phyloP scores from a whole-genome alignment of 1,140 invertebrate species.

The Hyphantria cunea region DNA sequence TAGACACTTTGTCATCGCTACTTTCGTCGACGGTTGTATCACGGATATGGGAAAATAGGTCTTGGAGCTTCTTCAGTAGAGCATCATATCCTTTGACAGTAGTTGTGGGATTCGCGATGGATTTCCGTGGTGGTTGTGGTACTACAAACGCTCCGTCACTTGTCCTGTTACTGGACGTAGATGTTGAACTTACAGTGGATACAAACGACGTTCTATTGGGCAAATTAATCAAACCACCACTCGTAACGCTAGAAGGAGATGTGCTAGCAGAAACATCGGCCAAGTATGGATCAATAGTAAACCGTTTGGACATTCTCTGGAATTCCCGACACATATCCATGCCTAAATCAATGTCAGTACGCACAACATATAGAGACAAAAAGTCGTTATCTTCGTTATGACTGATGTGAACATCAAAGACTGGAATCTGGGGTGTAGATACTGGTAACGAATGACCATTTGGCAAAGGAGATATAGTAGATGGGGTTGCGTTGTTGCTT shows the following conservation, averaged over 20 bases:
- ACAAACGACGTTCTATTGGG: constrained; percentile 75
- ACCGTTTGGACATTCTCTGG: constrained; percentile 74
- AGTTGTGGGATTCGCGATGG: constrained; percentile 58
- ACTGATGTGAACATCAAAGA: constrained; percentile 73
- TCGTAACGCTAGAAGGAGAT: constrained; percentile 76
- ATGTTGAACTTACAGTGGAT: constrained; percentile 68
- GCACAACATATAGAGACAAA: constrained; percentile 70
- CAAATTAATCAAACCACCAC: constrained; percentile 70
- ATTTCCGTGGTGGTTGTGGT: constrained; percentile 73
- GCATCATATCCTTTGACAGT: constrained; percentile 74
- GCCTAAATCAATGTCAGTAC: constrained; percentile 74
- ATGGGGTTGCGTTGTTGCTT: constrained; percentile 72
- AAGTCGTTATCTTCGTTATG: constrained; percentile 78
- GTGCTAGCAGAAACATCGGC: constrained; percentile 68
- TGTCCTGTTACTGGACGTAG: constrained; percentile 71
- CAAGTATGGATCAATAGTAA: constrained; percentile 73
- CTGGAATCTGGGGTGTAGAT: constrained; percentile 64
- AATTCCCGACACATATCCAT: constrained; percentile 77
- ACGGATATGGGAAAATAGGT: constrained; percentile 69
- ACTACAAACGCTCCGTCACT: constrained; percentile 77
- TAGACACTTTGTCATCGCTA: constrained; percentile 66
- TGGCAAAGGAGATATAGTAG: constrained; percentile 73
- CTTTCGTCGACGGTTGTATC: constrained; percentile 56
- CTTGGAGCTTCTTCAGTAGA: constrained; percentile 72
- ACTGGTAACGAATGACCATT: constrained; percentile 73